Evolutionary conservation across 2,797 vertebrate genomes (phyloP).

Genomic region (Sibirionetta formosa): DNA sequence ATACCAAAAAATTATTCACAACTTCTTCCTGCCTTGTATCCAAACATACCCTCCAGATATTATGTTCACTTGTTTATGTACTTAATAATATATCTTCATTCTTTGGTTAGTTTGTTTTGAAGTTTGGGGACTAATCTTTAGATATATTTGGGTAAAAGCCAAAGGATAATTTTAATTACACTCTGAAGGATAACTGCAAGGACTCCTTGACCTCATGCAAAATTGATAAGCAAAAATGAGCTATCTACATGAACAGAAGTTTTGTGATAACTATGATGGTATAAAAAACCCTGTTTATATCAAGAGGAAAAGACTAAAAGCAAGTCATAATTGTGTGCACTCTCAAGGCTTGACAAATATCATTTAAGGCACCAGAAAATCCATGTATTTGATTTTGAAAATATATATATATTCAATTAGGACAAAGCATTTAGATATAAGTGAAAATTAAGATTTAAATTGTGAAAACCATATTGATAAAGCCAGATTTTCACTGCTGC

Average conservation of each 20-base stretch:
- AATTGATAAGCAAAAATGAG: neutral
- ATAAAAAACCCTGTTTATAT: neutral
- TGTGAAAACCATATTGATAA: neutral
- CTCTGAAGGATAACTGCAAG: neutral
- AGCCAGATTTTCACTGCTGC: neutral
- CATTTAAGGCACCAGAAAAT: neutral
- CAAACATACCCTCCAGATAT: neutral
- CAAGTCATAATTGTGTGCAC: neutral
- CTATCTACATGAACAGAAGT: neutral
- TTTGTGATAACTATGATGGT: neutral
- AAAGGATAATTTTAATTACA: neutral
- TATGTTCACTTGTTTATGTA: neutral
- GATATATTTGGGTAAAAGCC: neutral
- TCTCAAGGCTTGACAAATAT: neutral
- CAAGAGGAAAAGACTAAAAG: neutral
- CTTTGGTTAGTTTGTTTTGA: neutral
- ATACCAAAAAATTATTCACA: neutral
- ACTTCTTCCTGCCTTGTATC: neutral
- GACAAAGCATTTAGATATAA: neutral
- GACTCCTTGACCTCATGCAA: accelerated
- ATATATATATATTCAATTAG: neutral
- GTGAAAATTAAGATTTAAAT: neutral
- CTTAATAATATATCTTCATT: neutral
- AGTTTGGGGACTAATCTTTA: neutral
- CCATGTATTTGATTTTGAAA: neutral